phyloP scores from a whole-genome alignment of 2,797 vertebrate genomes.

The Chelmon rostratus region DNA sequence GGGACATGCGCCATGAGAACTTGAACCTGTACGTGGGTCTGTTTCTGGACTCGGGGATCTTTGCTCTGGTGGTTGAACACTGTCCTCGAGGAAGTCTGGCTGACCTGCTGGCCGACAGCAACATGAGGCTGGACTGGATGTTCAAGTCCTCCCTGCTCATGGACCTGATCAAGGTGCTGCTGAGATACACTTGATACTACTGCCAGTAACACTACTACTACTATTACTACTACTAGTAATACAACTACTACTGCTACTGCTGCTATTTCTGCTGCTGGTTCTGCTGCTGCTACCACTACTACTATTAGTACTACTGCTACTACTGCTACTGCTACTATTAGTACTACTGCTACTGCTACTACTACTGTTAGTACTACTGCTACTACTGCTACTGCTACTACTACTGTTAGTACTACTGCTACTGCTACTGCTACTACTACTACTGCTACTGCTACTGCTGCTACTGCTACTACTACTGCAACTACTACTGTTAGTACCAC shows the following conservation, averaged over 20 bases:
- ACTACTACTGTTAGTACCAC: neutral
- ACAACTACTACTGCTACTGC: neutral
- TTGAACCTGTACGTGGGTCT: slow-evolving; percentile 90
- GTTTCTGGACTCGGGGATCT: slow-evolving; percentile 88
- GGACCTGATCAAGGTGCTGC: slow-evolving; percentile 90
- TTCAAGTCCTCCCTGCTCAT: slow-evolving; percentile 92
- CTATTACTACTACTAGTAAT: neutral
- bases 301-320: neutral
- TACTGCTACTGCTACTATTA: neutral
- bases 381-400: neutral
- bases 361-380: neutral
- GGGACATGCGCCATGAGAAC: slow-evolving; percentile 90
- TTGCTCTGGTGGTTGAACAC: slow-evolving; percentile 90
- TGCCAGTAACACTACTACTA: neutral
- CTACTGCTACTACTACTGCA: neutral
- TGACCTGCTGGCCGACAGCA: slow-evolving; percentile 87
- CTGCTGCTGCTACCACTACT: neutral
- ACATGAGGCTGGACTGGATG: slow-evolving; percentile 93
- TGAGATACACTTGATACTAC: neutral
- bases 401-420: neutral
- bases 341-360: neutral
- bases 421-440: neutral
- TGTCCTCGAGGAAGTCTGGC: slow-evolving; percentile 91
- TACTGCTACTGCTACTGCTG: neutral
- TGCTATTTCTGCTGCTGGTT: neutral